These are phyloP conservation scores for Drosophila nr. perissopoda DNA, from an alignment of 2,888 invertebrate species.

Conservation along the genomic window DNA sequence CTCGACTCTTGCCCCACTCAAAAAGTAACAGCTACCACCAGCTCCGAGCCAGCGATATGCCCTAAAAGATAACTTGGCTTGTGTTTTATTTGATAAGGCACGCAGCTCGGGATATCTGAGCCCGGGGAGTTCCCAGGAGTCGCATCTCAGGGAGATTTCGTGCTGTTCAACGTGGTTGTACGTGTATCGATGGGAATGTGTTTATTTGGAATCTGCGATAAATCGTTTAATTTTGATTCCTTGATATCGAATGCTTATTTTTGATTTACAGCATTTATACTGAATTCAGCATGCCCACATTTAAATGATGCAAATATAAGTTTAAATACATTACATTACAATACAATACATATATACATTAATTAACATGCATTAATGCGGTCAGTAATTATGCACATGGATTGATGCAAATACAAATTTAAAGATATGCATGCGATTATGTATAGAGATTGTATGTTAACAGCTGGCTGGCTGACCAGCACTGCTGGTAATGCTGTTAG, in stretches of 20 bases:
- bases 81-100: constrained; percentile 51
- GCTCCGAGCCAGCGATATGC: constrained; percentile 18
- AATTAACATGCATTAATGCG: constrained; percentile 35
- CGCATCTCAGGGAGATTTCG: constrained; percentile 47
- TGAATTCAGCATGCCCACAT: background rate
- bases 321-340: too few species aligned
- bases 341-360: too few species aligned
- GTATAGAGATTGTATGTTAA: constrained; percentile 1
- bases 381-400: constrained; percentile 18
- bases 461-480: background rate
- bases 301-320: background rate
- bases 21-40: background rate
- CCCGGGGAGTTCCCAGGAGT: constrained; percentile 46
- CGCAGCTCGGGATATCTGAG: constrained; percentile 18
- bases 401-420: background rate
- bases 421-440: constrained; percentile 12
- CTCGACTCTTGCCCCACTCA: background rate
- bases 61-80: constrained; percentile 45
- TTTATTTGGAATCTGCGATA: constrained; percentile 48
- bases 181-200: constrained; percentile 23
- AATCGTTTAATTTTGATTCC: constrained; percentile 55
- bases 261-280: constrained; percentile 5
- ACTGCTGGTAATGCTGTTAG: constrained; percentile 39
- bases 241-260: constrained; percentile 22
- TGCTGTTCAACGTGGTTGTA: constrained; percentile 41